Conservation (phyloP, 2,888 invertebrate genomes). For the Platynereis dumerilii region DNA sequence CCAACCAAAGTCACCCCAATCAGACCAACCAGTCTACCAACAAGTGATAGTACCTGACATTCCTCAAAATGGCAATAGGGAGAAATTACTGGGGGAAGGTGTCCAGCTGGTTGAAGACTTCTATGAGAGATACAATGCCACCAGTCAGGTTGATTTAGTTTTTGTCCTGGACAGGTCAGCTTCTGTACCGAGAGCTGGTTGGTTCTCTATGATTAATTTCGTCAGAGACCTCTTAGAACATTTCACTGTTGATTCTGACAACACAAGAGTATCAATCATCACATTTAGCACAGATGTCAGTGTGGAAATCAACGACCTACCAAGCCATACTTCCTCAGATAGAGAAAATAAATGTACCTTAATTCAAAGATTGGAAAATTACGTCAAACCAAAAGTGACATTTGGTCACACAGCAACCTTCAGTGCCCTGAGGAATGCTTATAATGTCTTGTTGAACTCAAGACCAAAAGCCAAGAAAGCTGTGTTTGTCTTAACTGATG, state of each 20-base stretch:
- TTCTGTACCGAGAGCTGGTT: not conserved
- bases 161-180: not conserved
- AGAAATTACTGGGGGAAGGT: not conserved
- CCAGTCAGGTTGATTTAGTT: not conserved
- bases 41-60: too few relatives aligned
- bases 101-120: not conserved
- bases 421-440: conserved; percentile 36
- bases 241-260: conserved; percentile 42
- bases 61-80: too few relatives aligned
- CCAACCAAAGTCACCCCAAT: too few relatives aligned
- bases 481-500: conserved; percentile 44
- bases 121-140: conserved; percentile 2
- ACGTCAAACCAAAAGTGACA: conserved; percentile 30
- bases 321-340: conserved; percentile 14
- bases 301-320: conserved; percentile 37
- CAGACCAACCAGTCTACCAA: too few relatives aligned
- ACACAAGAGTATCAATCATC: conserved; percentile 45
- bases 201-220: conserved; percentile 25
- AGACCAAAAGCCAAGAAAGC: conserved; percentile 38
- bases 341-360: conserved; percentile 42
- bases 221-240: conserved; percentile 41
- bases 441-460: conserved; percentile 34
- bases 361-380: conserved; percentile 27
- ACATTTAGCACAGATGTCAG: conserved; percentile 36
- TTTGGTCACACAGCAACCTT: conserved; percentile 44